Evolutionary conservation across 2,113 vertebrate species (phyloP), one percentile per base, ranked within the genome.

Genomic region (Odontophorus gujanensis): DNA sequence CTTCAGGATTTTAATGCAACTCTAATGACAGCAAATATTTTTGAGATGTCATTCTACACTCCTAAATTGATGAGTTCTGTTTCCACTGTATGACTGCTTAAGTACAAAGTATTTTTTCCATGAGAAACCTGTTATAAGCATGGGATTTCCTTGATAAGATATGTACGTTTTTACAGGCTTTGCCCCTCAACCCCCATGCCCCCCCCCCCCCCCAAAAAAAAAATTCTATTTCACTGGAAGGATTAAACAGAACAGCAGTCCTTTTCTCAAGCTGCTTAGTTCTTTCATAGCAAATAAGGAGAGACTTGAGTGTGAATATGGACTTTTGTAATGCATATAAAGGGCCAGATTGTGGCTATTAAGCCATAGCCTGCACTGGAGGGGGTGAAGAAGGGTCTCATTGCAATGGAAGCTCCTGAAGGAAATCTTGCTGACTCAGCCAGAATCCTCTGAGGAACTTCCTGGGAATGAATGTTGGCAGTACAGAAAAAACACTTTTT

Each of bases 311-410:
- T 92, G 95, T 96, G 94, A 97, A 96, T 94, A 96, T 96, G 81
- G 93, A 96, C 96, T 96, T 97, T 97, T 96, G 96, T 97, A 87
- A 97, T 97, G 95, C 95, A 96, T 97, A 96, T 97, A 97, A 97
- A 97, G 94, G 90, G 94, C 95, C 96, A 97, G 96, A 96, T 95
- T 97, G 95, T 96, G 94, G 96, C 96, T 96, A 95, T 97, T 97
- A 97, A 97, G 94, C 95, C 94, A 95, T 95, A 92, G 95, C 87
- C 93, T 92, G 94, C 94, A 81, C 94, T 97, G 93, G 93, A 96
- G 94, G 93, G 93, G 94, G 89, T 88, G 94, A 92, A 93, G 95
- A 97, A 96, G 93, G 91, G 94, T 95, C 89, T 96, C 91, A 72
- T 19, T 91, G 95, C 95, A 90, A 61, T 92, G 85, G 94, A 92